A percentile compares a stretch with the other conserved stretches of the same genome.
Conservation (phyloP, 1,140 invertebrate genomes). For the Caenorhabditis remanei region DNA sequence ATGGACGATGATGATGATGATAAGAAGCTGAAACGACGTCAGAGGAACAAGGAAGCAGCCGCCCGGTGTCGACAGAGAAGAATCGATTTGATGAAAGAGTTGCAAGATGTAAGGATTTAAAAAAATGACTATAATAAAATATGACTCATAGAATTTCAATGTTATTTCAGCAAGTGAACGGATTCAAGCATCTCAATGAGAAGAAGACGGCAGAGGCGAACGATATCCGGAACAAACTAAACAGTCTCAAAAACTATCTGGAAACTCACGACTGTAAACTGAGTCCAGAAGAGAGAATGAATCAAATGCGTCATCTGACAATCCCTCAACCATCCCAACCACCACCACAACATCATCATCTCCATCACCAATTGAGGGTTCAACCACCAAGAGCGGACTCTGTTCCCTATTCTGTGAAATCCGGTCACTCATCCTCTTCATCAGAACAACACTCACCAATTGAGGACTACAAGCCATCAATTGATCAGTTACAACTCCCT, state of each 20-base stretch:
- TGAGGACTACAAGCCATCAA: conserved; percentile 28
- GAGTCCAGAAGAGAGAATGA: conserved; percentile 12
- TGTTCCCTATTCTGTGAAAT: conserved; percentile 22
- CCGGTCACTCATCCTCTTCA: conserved; percentile 12
- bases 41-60: conserved; percentile 65
- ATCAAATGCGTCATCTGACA: background rate
- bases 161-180: conserved; percentile 38
- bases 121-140: background rate
- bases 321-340: conserved; percentile 6
- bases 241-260: conserved; percentile 46
- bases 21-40: conserved; percentile 62
- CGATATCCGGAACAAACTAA: conserved; percentile 20
- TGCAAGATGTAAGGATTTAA: conserved; percentile 59
- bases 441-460: conserved; percentile 38
- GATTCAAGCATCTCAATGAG: conserved; percentile 21
- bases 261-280: conserved; percentile 36
- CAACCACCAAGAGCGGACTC: conserved; percentile 29
- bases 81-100: conserved; percentile 62
- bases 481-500: conserved; percentile 10
- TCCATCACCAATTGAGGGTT: conserved; percentile 29
- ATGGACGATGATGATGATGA: conserved; percentile 61
- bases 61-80: conserved; percentile 65
- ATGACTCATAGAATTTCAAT: background rate
- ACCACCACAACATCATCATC: background rate
- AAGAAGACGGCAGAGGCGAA: conserved; percentile 15